Base-by-base conservation (phyloP, 2,888 invertebrate genomes). In the Lissocephala sabroskyi region DNA sequence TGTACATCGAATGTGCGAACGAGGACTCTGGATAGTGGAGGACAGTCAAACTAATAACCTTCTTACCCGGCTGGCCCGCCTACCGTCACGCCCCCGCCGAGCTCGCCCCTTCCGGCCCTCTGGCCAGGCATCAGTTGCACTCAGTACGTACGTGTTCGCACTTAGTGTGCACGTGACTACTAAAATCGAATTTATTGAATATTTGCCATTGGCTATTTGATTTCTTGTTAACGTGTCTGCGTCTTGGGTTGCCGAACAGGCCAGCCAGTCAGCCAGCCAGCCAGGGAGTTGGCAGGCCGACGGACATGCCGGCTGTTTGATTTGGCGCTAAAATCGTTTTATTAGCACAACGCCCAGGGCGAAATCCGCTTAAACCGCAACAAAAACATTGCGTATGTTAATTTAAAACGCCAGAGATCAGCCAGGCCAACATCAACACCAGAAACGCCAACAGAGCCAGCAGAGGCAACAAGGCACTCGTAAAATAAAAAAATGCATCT, bases 141-240 rank as follows among this genome's bases (percentile, higher is more conserved):
- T 54, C 56, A 51, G 53, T 54, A 52, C 52, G 66, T 62, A 73
- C 79, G 79, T 76, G 79, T 64, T 76, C 74, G 79, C 79, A 76
- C 76, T 79, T 79, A 66, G 42, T 32, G 45, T 48, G 75, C 56
- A 76, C 76, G 76, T 76, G 76, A 76, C 76, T 76, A 62, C 79
- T 61, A 52, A 64, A 78, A 48, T 52, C 66, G 52, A 76, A 76
- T 76, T 76, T 76, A 78, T 76, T 76, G 79, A 76, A 79, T 79
- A 76, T 73, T 78, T 78, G 65, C 73, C 66, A 75, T 78, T 73
- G 62, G 55, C 61, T 65, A 77, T 75, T 79, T 79, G 75, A 75
- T 75, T 79, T 75, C 76, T 79, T 75, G 65, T 74, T 74, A 71
- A 65, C 65, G 64, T 66, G 18, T 37, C 19, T 35, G 10, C 35